A percentile compares a stretch with the other conserved stretches of the same genome.
These are phyloP conservation scores for Merops nubicus DNA, from an alignment of 2,113 vertebrate genomes.

Conservation along the genomic window DNA sequence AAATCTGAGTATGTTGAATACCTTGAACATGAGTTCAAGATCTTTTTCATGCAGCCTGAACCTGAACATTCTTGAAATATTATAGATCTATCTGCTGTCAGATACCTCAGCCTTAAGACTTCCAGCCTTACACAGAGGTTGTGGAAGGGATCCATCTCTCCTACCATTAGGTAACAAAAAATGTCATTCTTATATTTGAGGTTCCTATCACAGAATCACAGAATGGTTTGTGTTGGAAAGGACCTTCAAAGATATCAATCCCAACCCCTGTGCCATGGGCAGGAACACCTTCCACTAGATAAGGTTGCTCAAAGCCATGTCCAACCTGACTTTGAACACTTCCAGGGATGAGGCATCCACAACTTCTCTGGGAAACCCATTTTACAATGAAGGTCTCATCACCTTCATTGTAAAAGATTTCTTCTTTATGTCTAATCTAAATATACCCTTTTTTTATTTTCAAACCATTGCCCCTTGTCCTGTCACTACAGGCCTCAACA, in stretches of 20 bases:
- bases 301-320: not conserved
- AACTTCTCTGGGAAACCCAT: not conserved
- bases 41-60: not conserved
- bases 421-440: not conserved
- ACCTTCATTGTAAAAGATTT: not conserved
- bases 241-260: not conserved
- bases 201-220: too few relatives aligned
- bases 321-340: not conserved
- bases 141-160: not conserved
- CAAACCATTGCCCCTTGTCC: not conserved
- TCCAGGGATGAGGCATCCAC: not conserved
- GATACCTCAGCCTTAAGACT: not conserved
- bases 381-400: not conserved
- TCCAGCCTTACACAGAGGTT: not conserved
- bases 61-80: not conserved
- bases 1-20: not conserved
- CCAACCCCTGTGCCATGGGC: rapidly evolving
- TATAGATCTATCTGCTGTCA: not conserved
- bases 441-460: not conserved
- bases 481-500: not conserved
- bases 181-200: too few relatives aligned
- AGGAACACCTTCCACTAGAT: not conserved
- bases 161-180: too few relatives aligned
- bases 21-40: not conserved
- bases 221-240: too few relatives aligned